Evolutionary conservation across 2,797 vertebrate genomes (phyloP).

Genomic region (Mus spretus): DNA sequence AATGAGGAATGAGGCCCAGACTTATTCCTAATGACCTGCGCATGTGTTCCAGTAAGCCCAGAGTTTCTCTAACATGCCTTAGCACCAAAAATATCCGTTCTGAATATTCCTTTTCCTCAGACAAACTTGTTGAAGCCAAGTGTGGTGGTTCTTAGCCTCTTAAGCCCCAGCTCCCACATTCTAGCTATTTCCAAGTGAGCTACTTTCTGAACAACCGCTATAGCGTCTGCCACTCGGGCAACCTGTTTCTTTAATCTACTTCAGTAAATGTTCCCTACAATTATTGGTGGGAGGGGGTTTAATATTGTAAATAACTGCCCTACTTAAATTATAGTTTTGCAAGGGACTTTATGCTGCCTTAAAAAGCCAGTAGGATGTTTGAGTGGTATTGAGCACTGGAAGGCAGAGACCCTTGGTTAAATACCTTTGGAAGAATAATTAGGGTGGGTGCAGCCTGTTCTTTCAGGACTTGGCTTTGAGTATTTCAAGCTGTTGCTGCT

Average conservation of each 20-base stretch:
- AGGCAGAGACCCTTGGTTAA: conserved; percentile 20
- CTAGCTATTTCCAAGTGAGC: background rate
- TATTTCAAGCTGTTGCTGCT: conserved; percentile 60
- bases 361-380: conserved; percentile 55
- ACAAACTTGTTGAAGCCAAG: background rate
- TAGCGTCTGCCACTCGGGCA: background rate
- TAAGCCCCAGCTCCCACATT: conserved; percentile 25
- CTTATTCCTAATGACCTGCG: background rate
- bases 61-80: background rate
- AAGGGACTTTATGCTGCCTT: conserved; percentile 7
- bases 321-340: conserved; percentile 14
- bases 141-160: conserved; percentile 9
- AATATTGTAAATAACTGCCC: conserved; percentile 5
- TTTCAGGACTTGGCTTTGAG: conserved; percentile 40
- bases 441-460: conserved; percentile 45
- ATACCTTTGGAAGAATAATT: conserved; percentile 38
- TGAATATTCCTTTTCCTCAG: conserved; percentile 49
- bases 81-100: conserved; percentile 55
- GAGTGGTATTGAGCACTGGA: background rate
- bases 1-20: conserved; percentile 21
- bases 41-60: background rate
- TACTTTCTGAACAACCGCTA: conserved; percentile 59
- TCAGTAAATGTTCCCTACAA: background rate
- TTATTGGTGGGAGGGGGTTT: background rate
- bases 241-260: background rate